phyloP scores from a whole-genome alignment of 64 coral and sea anemone genomes.

The Porites lutea region DNA sequence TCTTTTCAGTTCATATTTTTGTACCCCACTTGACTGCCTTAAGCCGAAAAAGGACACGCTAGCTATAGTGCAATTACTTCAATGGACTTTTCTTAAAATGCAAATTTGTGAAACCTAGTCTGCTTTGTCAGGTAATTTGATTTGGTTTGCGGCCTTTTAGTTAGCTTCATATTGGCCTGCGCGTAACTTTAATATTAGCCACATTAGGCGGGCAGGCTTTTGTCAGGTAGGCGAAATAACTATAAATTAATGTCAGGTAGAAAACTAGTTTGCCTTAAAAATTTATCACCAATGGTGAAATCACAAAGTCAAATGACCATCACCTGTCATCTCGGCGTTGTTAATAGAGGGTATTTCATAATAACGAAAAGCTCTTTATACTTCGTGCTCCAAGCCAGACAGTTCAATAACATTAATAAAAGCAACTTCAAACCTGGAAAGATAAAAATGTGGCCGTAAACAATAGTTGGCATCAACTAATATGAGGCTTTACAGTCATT shows the following conservation, averaged over 20 bases:
- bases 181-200: not conserved
- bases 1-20: too few species aligned
- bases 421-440: not conserved
- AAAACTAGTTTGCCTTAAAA: constrained; percentile 5
- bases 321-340: not conserved
- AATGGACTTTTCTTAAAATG: not conserved
- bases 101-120: constrained; percentile 4
- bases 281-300: not conserved
- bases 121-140: not conserved
- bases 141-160: constrained; percentile 13
- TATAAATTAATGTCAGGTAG: constrained; percentile 27
- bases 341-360: not conserved
- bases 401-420: too few species aligned
- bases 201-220: constrained; percentile 32
- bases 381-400: too few species aligned
- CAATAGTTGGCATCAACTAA: not conserved
- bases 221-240: not conserved
- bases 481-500: constrained; percentile 12
- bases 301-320: too few species aligned
- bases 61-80: too few species aligned
- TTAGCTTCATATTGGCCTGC: not conserved
- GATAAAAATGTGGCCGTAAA: not conserved
- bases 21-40: too few species aligned
- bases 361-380: too few species aligned
- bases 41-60: too few species aligned